Evolutionary conservation across 2,113 vertebrate species (phyloP), one percentile per base, ranked within the genome.

Genomic region (Microcebus ravelobensis): DNA sequence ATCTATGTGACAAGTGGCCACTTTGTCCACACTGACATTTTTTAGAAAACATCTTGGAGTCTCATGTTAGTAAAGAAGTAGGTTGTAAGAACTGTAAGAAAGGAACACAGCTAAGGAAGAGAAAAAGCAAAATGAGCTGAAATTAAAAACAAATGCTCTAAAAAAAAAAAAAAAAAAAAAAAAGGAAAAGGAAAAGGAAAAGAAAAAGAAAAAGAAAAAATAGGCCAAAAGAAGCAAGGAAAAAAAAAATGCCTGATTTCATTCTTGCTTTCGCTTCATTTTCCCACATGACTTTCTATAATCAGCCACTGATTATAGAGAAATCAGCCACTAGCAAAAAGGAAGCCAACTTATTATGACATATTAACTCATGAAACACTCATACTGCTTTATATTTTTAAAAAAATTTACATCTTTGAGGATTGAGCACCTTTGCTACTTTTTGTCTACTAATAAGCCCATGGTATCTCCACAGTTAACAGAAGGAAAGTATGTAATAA

Each of bases 41-140:
- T 91, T 80, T 31, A 96, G 59, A 90, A 90, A 95, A 85, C 3
- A 31, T 21, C 13, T 87, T 81, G 71, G 29, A 91, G 6, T 79
- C 42, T 95, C 21, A 65, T 61, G 8, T 42, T 59, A 71, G 27
- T 20, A 86, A 27, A 27, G 18, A 96, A 63, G 79, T 48, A 87
- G 48, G 8, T 85, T 77, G 48, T 4, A 87, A 87, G 48, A 61
- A 4, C 3, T 90, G 14, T 34, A 6, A 85, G 36, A 82, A 87
- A 91, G 15, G 29, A 95, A 63, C 18, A 82, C 63, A 80, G 63
- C 31, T 76, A 48, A 91, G 27, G 31, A 86, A 77, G 23, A 31
- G 18, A 67, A 94, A 96, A 93, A 91, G 25, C 29, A 89, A 94
- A 96, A 87, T 77, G 17, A 96, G 74, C 42, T 74, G 48, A 95